These are phyloP conservation scores for Gerris lacustris DNA, from an alignment of 2,888 invertebrate species.

Conservation along the genomic window DNA sequence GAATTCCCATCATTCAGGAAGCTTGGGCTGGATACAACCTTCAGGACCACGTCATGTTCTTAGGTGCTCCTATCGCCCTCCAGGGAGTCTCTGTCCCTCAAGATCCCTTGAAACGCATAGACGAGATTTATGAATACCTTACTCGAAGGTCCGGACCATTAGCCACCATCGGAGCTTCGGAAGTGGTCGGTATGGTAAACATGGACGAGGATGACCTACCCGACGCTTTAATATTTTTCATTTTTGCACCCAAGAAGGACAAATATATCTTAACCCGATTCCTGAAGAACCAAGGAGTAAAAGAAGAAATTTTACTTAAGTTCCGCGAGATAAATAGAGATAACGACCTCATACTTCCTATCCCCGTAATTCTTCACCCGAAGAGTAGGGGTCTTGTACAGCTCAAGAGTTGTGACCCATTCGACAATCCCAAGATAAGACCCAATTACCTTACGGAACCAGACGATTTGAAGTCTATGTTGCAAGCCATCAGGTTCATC, in stretches of 20 bases:
- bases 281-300: slow-evolving; percentile 15
- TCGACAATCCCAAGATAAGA: slow-evolving; percentile 20
- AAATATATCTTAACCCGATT: slow-evolving; percentile 17
- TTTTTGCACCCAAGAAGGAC: slow-evolving; percentile 18
- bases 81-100: slow-evolving; percentile 10
- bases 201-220: slow-evolving; percentile 23
- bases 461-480: slow-evolving; percentile 31
- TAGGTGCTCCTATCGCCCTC: slow-evolving; percentile 21
- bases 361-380: slow-evolving; percentile 22
- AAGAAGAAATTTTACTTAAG: slow-evolving; percentile 20
- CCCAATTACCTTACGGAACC: slow-evolving; percentile 22
- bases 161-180: slow-evolving; percentile 20
- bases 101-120: slow-evolving; percentile 17
- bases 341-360: slow-evolving; percentile 20
- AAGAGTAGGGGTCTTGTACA: slow-evolving; percentile 22
- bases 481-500: slow-evolving; percentile 29
- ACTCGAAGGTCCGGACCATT: slow-evolving; percentile 20
- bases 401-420: slow-evolving; percentile 17
- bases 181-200: slow-evolving; percentile 22
- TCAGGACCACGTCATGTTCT: slow-evolving; percentile 24
- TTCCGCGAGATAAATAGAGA: slow-evolving; percentile 15
- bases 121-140: slow-evolving; percentile 24
- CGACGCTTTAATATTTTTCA: slow-evolving; percentile 21
- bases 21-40: slow-evolving; percentile 23
- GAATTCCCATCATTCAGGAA: slow-evolving; percentile 19